Evolutionary conservation across 2,113 vertebrate species (phyloP).

Genomic region (Gasterosteus aculeatus): DNA sequence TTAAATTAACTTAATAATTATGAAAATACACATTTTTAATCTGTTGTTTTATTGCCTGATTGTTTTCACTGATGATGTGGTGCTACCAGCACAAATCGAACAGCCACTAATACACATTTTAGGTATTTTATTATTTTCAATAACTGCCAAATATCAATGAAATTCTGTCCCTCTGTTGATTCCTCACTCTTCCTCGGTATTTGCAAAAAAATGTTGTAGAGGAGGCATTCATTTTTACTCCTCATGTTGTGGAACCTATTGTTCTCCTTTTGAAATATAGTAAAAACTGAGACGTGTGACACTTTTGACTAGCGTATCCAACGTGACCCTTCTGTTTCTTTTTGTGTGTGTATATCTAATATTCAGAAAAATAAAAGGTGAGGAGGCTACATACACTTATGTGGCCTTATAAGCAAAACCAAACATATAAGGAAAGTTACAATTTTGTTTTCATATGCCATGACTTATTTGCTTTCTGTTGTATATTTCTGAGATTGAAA

Average conservation of each 20-base stretch:
- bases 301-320: neutral
- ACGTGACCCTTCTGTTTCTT: conserved; percentile 21
- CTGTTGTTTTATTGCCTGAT: neutral
- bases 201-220: conserved; percentile 59
- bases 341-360: neutral
- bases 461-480: neutral
- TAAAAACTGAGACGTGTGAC: no score
- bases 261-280: neutral
- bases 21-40: neutral
- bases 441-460: conserved; percentile 56
- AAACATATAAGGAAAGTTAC: conserved; percentile 67
- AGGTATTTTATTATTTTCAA: neutral
- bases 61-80: neutral
- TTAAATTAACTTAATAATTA: neutral
- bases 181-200: conserved; percentile 72
- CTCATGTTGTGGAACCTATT: neutral
- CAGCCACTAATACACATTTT: neutral
- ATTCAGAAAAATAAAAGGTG: conserved; percentile 19
- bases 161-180: conserved; percentile 35
- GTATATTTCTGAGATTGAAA: no score
- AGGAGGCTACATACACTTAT: conserved; percentile 34
- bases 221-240: conserved; percentile 44
- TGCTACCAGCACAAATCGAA: neutral
- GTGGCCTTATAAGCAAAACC: conserved; percentile 51
- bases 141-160: neutral